Evolutionary conservation across 2,113 vertebrate genomes (phyloP).

Genomic region (Xenus cinereus): DNA sequence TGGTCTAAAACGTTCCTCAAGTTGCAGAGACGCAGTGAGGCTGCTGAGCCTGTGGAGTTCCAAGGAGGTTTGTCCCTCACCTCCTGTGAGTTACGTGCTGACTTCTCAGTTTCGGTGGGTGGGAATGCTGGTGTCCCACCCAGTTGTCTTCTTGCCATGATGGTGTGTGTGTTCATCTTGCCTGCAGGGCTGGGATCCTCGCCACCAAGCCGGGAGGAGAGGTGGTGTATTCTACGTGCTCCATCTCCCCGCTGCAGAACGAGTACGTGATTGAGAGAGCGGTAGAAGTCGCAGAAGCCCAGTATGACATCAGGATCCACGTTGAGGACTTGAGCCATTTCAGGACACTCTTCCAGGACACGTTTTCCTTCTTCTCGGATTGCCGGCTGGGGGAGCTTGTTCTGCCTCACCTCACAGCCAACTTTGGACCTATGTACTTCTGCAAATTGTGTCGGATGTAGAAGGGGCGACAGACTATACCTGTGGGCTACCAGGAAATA

Average conservation of each 20-base stretch:
- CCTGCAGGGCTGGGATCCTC: constrained; percentile 83
- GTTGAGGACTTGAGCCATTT: constrained; percentile 81
- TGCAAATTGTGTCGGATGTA: constrained; percentile 83
- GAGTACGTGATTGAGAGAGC: constrained; percentile 85
- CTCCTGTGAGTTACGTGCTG: rapidly evolving
- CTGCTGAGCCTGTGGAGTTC: not conserved
- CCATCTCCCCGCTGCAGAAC: constrained; percentile 91
- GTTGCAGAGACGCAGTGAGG: not conserved
- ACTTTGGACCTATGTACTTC: constrained; percentile 95
- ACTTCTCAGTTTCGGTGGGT: rapidly evolving
- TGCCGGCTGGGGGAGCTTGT: constrained; percentile 87
- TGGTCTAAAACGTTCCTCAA: not conserved
- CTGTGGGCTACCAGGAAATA: not conserved
- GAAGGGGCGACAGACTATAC: not conserved
- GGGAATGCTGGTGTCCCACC: not conserved
- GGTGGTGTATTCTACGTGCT: constrained; percentile 90
- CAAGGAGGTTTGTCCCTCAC: not conserved
- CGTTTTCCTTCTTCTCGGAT: constrained; percentile 83
- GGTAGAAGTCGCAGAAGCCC: constrained; percentile 71
- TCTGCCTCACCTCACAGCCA: constrained; percentile 89
- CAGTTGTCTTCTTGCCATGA: not conserved
- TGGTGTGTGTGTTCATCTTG: not conserved
- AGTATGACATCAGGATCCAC: constrained; percentile 74
- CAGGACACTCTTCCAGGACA: constrained; percentile 77
- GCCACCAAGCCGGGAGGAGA: constrained; percentile 82